Conservation (phyloP, 2,888 invertebrate species). For the Drosophila lutescens region DNA sequence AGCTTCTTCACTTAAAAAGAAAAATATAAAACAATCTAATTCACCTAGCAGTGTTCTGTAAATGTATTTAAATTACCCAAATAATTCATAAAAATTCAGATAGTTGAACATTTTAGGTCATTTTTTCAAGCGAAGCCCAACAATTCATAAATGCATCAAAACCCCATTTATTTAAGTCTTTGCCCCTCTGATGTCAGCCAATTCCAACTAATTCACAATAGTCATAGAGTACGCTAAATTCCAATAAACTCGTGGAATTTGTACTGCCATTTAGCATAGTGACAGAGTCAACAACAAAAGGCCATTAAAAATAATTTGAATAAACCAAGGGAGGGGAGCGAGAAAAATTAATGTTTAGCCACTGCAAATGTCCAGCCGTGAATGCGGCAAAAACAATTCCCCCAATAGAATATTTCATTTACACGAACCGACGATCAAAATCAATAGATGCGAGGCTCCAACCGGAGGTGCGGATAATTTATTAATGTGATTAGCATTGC, state of each 20-base stretch:
- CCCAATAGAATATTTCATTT: slow-evolving; percentile 59
- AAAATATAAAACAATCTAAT: no score
- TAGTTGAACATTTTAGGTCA: background rate
- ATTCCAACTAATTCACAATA: slow-evolving; percentile 38
- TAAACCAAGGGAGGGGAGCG: slow-evolving; percentile 57
- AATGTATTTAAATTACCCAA: no score
- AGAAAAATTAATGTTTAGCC: slow-evolving; percentile 50
- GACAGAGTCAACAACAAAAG: slow-evolving; percentile 71
- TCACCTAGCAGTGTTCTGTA: no score
- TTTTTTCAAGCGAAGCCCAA: background rate
- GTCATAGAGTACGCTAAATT: slow-evolving; percentile 26
- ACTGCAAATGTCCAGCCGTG: slow-evolving; percentile 40
- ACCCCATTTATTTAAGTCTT: background rate
- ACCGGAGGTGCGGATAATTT: slow-evolving; percentile 70
- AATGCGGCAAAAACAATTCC: slow-evolving; percentile 42
- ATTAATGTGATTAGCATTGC: slow-evolving; percentile 69
- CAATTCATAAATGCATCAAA: background rate
- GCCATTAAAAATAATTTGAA: slow-evolving; percentile 71
- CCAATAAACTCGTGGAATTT: slow-evolving; percentile 43
- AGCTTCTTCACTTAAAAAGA: no score
- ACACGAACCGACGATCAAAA: slow-evolving; percentile 41
- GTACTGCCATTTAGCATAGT: slow-evolving; percentile 60
- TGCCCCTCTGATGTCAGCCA: slow-evolving; percentile 22
- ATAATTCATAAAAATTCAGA: no score
- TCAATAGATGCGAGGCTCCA: slow-evolving; percentile 43